These are phyloP conservation scores for Ciconia boyciana DNA, from an alignment of 2,113 vertebrate species.

Conservation along the genomic window DNA sequence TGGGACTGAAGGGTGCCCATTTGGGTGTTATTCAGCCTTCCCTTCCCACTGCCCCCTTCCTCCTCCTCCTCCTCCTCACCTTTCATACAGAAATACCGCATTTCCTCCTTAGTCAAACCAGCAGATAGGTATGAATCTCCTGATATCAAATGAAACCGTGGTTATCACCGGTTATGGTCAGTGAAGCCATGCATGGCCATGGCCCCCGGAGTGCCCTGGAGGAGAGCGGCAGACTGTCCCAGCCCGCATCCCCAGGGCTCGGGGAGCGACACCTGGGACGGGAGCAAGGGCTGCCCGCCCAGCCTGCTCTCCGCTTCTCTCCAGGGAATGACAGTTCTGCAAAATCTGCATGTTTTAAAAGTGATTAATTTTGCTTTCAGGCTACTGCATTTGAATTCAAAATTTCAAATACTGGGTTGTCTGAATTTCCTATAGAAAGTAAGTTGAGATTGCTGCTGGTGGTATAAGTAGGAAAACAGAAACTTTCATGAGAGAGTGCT, in stretches of 20 bases:
- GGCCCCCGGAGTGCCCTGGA: not conserved
- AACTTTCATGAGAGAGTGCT: not conserved
- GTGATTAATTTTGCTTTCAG: not conserved
- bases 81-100: not conserved
- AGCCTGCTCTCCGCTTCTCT: not conserved
- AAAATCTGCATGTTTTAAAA: not conserved
- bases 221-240: not conserved
- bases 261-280: not conserved
- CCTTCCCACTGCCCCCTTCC: not conserved
- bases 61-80: not conserved
- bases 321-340: not conserved
- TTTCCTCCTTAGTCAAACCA: not conserved
- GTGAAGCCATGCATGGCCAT: accelerated
- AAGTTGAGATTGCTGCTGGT: not conserved
- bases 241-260: not conserved
- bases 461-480: not conserved
- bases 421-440: not conserved
- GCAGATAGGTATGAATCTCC: accelerated
- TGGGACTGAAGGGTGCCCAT: not conserved
- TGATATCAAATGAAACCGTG: accelerated
- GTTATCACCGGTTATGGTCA: no score
- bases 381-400: not conserved
- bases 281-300: not conserved
- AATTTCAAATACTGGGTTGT: not conserved
- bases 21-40: not conserved